Base-by-base conservation (phyloP, 2,113 vertebrate species). In the Panurus biarmicus region DNA sequence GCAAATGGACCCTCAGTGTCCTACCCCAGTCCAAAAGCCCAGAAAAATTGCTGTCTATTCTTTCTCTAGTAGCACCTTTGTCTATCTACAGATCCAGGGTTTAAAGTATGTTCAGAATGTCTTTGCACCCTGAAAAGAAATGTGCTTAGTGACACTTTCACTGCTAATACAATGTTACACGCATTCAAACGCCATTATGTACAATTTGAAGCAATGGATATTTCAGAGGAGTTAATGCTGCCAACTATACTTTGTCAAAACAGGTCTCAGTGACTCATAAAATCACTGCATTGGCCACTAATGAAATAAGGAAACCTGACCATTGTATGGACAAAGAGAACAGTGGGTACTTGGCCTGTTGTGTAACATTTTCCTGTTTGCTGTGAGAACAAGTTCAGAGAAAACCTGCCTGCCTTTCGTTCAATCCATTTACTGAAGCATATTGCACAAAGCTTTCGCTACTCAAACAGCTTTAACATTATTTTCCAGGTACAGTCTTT, bases 401-500 rank as follows among this genome's bases (percentile, higher is more conserved):
- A 81, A 90, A 95, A 89, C 4, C 20, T 73, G 60, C 23, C 31
- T 61, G 22, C 19, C 53, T 86, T 95, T 87, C 60, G 50, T 85
- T 95, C 90, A 80, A 72, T 93, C 60, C 33, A 31, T 93, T 89
- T 56, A 62, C 73, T 28, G 26, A 65, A 74, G 66, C 33, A 72
- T 45, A 69, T 29, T 78, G n/a, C 78, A 93, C 69, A 93, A 91
- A 91, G 36, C 66, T 93, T 95, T 94, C 7, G 20, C 23, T 70
- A 76, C 54, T 57, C 77, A 35, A 54, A 53, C 26, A 76, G 56
- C 38, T 88, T 91, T 89, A 94, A 73, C 28, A n/a, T 45, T 66
- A 96, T 90, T 82, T 86, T 92, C 92, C 79, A 85, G 44, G 54
- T 28, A 94, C 36, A 66, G 14, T 89, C 65, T 91, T 95, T 48